Conservation (phyloP, 2,113 vertebrate species). For the Symphodus melops region DNA sequence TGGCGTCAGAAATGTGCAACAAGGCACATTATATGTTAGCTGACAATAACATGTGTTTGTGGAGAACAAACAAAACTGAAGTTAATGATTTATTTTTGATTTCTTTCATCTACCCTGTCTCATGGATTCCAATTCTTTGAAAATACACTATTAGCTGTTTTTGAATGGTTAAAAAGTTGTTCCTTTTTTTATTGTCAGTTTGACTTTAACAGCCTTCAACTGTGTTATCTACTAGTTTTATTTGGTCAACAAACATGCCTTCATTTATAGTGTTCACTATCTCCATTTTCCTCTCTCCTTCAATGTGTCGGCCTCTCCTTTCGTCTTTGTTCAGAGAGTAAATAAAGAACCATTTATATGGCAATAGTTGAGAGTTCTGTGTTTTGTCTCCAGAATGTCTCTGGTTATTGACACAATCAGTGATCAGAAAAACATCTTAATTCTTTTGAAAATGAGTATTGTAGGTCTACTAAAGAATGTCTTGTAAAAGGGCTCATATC, state of each 20-base stretch:
- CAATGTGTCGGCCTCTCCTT: not conserved
- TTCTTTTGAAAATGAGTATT: not conserved
- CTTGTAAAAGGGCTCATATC: not conserved
- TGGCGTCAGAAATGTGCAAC: not conserved
- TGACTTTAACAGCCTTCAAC: not conserved
- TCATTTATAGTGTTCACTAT: not conserved
- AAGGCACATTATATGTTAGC: too few relatives aligned
- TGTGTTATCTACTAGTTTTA: conserved; percentile 1
- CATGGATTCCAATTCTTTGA: too few relatives aligned
- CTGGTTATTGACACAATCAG: not conserved
- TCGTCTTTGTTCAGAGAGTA: not conserved
- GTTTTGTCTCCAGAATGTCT: not conserved
- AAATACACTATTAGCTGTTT: not conserved
- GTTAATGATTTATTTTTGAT: too few relatives aligned
- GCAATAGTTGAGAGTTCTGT: not conserved
- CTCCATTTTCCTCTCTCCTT: not conserved
- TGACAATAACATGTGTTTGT: too few relatives aligned
- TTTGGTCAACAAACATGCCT: conserved; percentile 3
- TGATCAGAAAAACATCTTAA: not conserved
- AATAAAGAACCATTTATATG: not conserved
- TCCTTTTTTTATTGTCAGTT: not conserved
- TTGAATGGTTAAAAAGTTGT: not conserved
- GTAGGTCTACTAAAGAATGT: not conserved
- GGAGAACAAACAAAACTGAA: too few relatives aligned
- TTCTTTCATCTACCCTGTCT: too few relatives aligned